Percentiles rank a stretch among this genome's conserved stretches.
Conservation (phyloP, 1,140 invertebrate species). For the Orius insidiosus region DNA sequence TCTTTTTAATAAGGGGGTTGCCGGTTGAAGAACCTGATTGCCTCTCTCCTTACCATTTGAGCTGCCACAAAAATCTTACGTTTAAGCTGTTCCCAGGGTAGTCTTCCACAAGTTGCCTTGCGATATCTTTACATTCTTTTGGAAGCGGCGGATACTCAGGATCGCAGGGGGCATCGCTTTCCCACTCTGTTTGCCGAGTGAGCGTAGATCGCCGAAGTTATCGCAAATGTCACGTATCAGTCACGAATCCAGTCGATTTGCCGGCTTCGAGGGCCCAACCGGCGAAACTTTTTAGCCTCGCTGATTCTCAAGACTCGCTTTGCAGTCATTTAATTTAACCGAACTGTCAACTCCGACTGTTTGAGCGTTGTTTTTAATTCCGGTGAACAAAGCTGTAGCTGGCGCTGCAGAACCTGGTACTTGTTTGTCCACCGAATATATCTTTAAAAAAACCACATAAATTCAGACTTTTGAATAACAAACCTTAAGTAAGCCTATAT, state of each 20-base stretch:
- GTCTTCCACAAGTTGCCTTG: slow-evolving; percentile 29
- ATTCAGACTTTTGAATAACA: too few species aligned
- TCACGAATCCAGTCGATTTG: slow-evolving; percentile 73
- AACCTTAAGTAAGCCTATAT: slow-evolving; percentile 69
- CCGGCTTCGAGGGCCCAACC: slow-evolving; percentile 49
- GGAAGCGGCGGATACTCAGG: slow-evolving; percentile 18
- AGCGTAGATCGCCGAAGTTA: slow-evolving; percentile 70
- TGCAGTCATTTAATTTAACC: slow-evolving; percentile 46
- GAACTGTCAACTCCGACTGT: slow-evolving; percentile 57
- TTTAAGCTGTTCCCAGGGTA: slow-evolving; percentile 30
- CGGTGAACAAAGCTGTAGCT: slow-evolving; percentile 69
- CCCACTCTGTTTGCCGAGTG: slow-evolving; percentile 62
- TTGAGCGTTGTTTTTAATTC: slow-evolving; percentile 68
- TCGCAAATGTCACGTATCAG: slow-evolving; percentile 87
- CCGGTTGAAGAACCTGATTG: too few species aligned
- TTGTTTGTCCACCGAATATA: slow-evolving; percentile 73
- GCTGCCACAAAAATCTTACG: too few species aligned
- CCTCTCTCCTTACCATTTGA: too few species aligned
- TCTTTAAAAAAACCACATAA: slow-evolving; percentile 46
- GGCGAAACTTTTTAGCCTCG: slow-evolving; percentile 41
- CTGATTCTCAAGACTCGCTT: slow-evolving; percentile 36
- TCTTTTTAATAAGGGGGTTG: too few species aligned
- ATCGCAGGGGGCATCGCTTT: slow-evolving; percentile 33
- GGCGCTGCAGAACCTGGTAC: slow-evolving; percentile 79
- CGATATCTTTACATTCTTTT: slow-evolving; percentile 29